Evolutionary conservation across 2,797 vertebrate species (phyloP).

Genomic region (Aldrovandia affinis): DNA sequence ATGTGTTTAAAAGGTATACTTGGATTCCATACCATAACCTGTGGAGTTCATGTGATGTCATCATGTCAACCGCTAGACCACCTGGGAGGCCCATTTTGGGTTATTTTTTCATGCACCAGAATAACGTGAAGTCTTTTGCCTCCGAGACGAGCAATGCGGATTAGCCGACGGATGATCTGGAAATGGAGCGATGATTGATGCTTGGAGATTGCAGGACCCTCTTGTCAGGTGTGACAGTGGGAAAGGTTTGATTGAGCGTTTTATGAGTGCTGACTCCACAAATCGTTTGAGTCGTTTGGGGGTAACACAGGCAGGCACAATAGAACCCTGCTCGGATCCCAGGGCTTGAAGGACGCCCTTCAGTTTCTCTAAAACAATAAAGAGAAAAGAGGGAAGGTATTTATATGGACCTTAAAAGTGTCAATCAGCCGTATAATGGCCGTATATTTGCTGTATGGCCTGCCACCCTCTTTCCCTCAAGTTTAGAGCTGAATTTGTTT

Average conservation of each 20-base stretch:
- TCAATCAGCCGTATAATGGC: not conserved
- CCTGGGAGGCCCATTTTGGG: no score
- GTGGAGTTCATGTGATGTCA: no score
- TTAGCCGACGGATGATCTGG: conserved; percentile 21
- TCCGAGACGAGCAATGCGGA: conserved; percentile 11
- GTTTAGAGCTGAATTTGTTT: not conserved
- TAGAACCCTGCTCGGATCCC: not conserved
- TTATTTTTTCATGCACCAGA: no score
- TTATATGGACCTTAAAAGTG: not conserved
- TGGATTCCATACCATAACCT: no score
- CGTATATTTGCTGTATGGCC: not conserved
- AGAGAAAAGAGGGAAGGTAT: not conserved
- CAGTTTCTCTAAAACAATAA: not conserved
- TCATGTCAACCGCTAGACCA: no score
- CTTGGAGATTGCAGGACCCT: not conserved
- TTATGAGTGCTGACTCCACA: conserved; percentile 2
- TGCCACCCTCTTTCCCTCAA: not conserved
- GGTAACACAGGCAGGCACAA: not conserved
- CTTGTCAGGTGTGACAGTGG: not conserved
- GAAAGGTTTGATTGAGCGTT: not conserved
- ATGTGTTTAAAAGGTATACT: no score
- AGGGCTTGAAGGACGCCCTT: not conserved
- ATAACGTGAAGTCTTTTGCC: not conserved
- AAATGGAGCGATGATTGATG: not conserved
- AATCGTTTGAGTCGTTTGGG: not conserved